These are phyloP conservation scores for Minunthozetes semirufus DNA, from an alignment of 2,888 invertebrate genomes.

Conservation along the genomic window DNA sequence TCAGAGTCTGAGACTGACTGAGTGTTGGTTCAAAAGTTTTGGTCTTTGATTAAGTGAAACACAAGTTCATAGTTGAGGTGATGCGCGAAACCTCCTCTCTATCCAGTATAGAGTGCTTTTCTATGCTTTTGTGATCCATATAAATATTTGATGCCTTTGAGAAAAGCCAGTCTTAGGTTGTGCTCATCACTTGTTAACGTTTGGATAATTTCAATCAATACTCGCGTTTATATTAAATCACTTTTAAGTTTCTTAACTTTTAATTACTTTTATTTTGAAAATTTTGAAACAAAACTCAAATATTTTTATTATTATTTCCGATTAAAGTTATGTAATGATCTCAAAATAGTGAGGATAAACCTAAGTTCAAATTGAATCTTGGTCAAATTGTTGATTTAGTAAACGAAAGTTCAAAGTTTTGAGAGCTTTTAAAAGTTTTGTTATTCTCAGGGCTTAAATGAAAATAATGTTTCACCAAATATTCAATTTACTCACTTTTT, in stretches of 20 bases:
- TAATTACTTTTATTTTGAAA: too few relatives aligned
- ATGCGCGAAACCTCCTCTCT: not conserved
- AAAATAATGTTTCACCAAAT: slow-evolving; percentile 9
- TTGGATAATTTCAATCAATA: too few relatives aligned
- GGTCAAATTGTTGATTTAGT: not conserved
- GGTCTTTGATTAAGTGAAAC: too few relatives aligned
- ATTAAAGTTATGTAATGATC: too few relatives aligned
- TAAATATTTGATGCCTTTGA: not conserved
- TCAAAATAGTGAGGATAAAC: too few relatives aligned
- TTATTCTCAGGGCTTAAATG: not conserved
- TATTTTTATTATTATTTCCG: too few relatives aligned
- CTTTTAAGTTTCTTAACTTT: too few relatives aligned
- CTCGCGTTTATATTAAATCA: too few relatives aligned
- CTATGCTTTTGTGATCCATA: not conserved
- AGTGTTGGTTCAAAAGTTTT: too few relatives aligned
- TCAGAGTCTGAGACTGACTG: too few relatives aligned
- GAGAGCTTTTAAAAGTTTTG: not conserved
- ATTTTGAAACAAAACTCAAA: too few relatives aligned
- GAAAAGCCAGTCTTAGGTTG: not conserved
- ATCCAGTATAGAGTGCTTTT: not conserved
- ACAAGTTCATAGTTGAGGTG: not conserved
- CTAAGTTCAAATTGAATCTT: too few relatives aligned
- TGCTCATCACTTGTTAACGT: not conserved
- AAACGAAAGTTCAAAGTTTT: not conserved
- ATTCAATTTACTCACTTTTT: slow-evolving; percentile 7